Percentiles rank a stretch among this genome's conserved stretches.
These are phyloP conservation scores for Embidobia sp. DNA, from an alignment of 2,888 invertebrate genomes.

Conservation along the genomic window DNA sequence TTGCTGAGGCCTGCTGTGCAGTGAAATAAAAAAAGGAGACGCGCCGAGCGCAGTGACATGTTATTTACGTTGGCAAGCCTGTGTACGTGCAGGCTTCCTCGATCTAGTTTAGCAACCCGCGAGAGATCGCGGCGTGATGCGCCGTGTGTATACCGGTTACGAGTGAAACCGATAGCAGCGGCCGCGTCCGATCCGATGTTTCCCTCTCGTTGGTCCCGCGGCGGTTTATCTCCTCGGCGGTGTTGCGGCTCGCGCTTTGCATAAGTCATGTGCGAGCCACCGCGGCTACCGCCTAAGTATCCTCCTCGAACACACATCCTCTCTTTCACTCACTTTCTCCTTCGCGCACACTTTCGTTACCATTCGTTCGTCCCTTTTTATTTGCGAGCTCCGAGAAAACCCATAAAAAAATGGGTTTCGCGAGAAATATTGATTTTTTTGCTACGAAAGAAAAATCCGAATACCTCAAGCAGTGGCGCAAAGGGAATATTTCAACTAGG, in stretches of 20 bases:
- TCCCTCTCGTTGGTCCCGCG: constrained; percentile 50
- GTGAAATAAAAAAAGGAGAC: constrained; percentile 5
- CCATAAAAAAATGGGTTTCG: neutral
- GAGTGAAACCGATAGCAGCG: constrained; percentile 50
- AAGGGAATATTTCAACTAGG: no score
- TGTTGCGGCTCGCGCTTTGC: constrained; percentile 23
- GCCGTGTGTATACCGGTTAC: constrained; percentile 43
- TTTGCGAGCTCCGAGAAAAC: neutral
- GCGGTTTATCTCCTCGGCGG: constrained; percentile 43
- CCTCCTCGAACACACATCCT: constrained; percentile 5
- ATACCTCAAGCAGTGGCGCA: no score
- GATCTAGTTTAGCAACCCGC: constrained; percentile 45
- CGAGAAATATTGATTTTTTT: neutral
- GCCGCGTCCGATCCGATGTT: constrained; percentile 27
- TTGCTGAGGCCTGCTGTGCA: constrained; percentile 15
- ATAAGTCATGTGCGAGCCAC: constrained; percentile 58
- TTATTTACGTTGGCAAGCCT: constrained; percentile 50
- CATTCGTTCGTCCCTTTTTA: constrained; percentile 1
- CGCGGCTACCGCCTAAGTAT: constrained; percentile 35
- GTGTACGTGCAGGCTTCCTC: constrained; percentile 36
- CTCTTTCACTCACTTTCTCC: constrained; percentile 44
- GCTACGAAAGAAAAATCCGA: no score
- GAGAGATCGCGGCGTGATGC: neutral
- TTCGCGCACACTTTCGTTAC: constrained; percentile 12
- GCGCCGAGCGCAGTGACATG: constrained; percentile 32